Evolutionary conservation across 2,797 vertebrate genomes (phyloP), one percentile per base, ranked within the genome.

Genomic region (Danio tinwini): DNA sequence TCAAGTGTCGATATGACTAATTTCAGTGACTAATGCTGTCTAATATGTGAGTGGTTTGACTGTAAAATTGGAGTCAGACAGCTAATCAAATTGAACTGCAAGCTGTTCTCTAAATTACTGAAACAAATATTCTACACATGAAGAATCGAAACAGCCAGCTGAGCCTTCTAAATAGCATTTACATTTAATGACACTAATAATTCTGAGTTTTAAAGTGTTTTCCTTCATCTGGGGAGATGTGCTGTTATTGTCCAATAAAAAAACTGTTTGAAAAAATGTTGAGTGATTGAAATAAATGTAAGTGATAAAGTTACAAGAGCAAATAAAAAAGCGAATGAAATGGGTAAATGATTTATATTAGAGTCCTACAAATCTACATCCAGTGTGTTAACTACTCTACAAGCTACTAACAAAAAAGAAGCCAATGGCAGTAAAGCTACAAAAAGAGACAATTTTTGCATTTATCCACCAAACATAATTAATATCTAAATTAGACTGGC

Each of bases 101-200:
- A 80, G 40, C 68, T 74, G 29, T 53, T 53, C 21, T 56, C 58
- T 83, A 42, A 73, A 74, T 77, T 80, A 85, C 63, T 68, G 74
- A 61, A 62, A 77, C 58, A 65, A 53, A 65, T 16, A 64, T 53
- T 13, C 3, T 53, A 44, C 40, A 58, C 3, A 12, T 53, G 13
- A 65, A 9, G 17, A 65, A 37, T 13, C 0, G 7, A 74, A 72
- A 61, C 71, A 39, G 49, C 49, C 29, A 64, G 49, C 13, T 21
- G 5, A 17, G 16, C 11, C n/a, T 11, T 3, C 14, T 40, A 5
- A 17, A 42, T 52, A n/a, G 13, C 8, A 0, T 17, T 49, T 17
- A 9, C 11, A 50, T 40, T 19, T 17, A 5, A 70, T n/a, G 5
- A 10, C 16, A 13, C 50, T 2, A 12, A 55, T 40, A 40, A 21